A percentile compares a stretch with the other conserved stretches of the same genome.
These are phyloP conservation scores for Elgaria multicarinata DNA, from an alignment of 2,113 vertebrate genomes.

Conservation along the genomic window DNA sequence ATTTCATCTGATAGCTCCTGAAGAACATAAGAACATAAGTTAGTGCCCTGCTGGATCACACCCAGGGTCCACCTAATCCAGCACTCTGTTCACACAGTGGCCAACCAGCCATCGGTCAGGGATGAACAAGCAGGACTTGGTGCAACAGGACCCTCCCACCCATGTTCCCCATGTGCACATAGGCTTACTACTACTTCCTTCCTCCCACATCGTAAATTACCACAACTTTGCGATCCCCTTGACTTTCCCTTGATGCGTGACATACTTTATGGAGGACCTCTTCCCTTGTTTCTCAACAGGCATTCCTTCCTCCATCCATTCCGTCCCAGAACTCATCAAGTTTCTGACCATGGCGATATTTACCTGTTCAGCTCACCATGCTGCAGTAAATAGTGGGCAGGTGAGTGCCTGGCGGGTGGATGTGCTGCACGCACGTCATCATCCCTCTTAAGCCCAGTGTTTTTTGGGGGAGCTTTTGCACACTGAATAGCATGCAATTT, in stretches of 20 bases:
- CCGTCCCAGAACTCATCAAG: slow-evolving; percentile 65
- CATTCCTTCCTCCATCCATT: slow-evolving; percentile 64
- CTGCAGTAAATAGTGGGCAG: slow-evolving; percentile 87
- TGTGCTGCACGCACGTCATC: no score
- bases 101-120: no score
- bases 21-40: no score
- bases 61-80: no score
- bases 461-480: neutral
- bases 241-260: neutral
- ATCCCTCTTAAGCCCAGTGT: neutral
- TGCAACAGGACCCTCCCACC: no score
- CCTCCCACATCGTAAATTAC: no score
- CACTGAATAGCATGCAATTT: neutral
- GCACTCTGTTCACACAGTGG: no score
- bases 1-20: neutral
- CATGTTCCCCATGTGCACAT: no score
- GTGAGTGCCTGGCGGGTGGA: slow-evolving; percentile 60
- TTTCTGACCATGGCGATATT: slow-evolving; percentile 80
- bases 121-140: no score
- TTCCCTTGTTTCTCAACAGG: slow-evolving; percentile 55
- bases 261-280: slow-evolving; percentile 79
- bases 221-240: neutral
- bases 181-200: no score
- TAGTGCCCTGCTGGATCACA: no score
- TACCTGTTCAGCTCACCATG: slow-evolving; percentile 79